Conservation (phyloP, 1,140 invertebrate genomes). For the Bombus waltoni region DNA sequence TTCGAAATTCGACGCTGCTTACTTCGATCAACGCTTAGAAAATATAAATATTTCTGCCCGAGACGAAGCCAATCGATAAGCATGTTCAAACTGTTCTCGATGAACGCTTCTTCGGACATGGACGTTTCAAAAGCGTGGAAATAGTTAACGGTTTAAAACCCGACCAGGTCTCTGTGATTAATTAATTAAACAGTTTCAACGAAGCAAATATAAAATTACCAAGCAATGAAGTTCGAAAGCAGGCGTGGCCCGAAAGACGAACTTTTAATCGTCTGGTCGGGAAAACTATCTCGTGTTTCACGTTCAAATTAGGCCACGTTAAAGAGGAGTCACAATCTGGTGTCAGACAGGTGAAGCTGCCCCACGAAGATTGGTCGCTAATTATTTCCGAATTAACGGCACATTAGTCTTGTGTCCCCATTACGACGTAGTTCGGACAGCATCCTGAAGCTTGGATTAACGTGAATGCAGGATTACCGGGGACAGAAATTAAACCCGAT, state of each 20-base stretch:
- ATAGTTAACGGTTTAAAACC: constrained; percentile 8
- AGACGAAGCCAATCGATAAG: neutral
- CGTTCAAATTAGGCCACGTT: constrained; percentile 54
- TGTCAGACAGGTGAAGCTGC: constrained; percentile 48
- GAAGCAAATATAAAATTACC: constrained; percentile 26
- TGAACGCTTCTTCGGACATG: neutral
- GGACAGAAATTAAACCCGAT: constrained; percentile 56
- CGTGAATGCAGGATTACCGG: constrained; percentile 49
- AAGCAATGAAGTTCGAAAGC: neutral
- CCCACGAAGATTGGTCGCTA: constrained; percentile 49
- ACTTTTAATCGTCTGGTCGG: constrained; percentile 48
- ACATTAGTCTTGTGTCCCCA: constrained; percentile 55
- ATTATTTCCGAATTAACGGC: constrained; percentile 63
- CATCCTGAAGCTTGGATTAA: constrained; percentile 52
- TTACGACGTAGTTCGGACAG: constrained; percentile 47
- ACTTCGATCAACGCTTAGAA: no score
- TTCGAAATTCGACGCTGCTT: no score
- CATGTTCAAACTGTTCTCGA: no score
- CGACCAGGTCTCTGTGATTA: neutral
- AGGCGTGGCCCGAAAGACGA: constrained; percentile 1
- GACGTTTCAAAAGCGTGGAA: neutral
- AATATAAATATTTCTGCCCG: no score
- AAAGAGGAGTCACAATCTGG: constrained; percentile 34
- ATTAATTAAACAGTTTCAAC: neutral
- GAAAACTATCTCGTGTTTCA: constrained; percentile 30